Conservation (phyloP, 2,113 vertebrate genomes). For the Seriola quinqueradiata region DNA sequence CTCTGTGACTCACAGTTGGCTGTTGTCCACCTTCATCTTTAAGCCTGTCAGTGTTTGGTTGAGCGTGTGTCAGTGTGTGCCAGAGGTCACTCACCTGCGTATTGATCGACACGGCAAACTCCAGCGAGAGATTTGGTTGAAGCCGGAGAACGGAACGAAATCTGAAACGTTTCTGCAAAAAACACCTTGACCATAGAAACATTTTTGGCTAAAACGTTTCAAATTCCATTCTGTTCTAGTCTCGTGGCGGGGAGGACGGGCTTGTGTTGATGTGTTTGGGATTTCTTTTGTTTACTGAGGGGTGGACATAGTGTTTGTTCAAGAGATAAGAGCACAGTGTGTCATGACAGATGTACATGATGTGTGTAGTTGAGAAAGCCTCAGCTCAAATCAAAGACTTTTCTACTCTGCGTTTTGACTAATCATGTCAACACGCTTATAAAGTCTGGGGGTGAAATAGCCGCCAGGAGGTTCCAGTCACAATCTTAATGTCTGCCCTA, state of each 20-base stretch:
- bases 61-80: constrained; percentile 37
- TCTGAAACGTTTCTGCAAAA: constrained; percentile 92
- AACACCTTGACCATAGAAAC: constrained; percentile 88
- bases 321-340: constrained; percentile 51
- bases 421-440: constrained; percentile 39
- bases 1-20: constrained; percentile 31
- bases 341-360: constrained; percentile 35
- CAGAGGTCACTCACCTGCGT: constrained; percentile 76
- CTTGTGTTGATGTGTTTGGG: constrained; percentile 24
- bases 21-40: constrained; percentile 19
- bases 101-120: constrained; percentile 33
- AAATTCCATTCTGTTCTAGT: constrained; percentile 88
- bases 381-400: not conserved
- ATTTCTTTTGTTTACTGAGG: constrained; percentile 29
- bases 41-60: constrained; percentile 27
- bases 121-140: constrained; percentile 58
- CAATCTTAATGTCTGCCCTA: constrained; percentile 2
- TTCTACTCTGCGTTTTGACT: constrained; percentile 4
- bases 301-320: constrained; percentile 9
- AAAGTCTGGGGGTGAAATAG: constrained; percentile 19
- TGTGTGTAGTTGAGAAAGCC: not conserved
- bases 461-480: constrained; percentile 1
- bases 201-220: constrained; percentile 92
- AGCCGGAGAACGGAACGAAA: constrained; percentile 86
- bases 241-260: constrained; percentile 45